Percentiles rank a stretch among this genome's conserved stretches.
Conservation (phyloP, 2,888 invertebrate species). For the Octodonta nipae region DNA sequence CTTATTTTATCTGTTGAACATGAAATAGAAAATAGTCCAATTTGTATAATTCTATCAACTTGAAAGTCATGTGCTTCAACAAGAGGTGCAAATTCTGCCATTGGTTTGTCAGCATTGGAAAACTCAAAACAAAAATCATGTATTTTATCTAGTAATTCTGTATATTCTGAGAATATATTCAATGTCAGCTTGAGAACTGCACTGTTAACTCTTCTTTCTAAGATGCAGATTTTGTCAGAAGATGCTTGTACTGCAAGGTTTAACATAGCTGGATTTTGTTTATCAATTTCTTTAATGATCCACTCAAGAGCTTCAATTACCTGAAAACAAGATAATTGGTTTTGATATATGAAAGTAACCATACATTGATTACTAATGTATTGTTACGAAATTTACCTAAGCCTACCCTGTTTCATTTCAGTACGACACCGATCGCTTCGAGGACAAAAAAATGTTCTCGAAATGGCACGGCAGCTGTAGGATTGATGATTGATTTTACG, state of each 20-base stretch:
- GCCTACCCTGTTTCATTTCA: too few species aligned
- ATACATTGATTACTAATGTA: too few species aligned
- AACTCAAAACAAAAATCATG: constrained; percentile 20
- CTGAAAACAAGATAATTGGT: constrained; percentile 26
- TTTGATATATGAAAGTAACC: too few species aligned
- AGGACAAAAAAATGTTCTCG: too few species aligned
- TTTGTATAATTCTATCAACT: constrained; percentile 53
- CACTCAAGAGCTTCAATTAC: constrained; percentile 41
- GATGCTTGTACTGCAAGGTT: constrained; percentile 47
- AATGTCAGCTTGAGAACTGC: constrained; percentile 47
- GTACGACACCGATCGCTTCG: too few species aligned
- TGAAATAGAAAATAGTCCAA: constrained; percentile 57
- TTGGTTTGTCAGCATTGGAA: constrained; percentile 17
- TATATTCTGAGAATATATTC: constrained; percentile 32
- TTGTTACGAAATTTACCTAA: too few species aligned
- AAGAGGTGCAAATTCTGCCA: constrained; percentile 39
- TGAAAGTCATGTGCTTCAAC: constrained; percentile 53
- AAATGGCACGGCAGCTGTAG: too few species aligned
- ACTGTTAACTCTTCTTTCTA: constrained; percentile 54
- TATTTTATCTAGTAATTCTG: constrained; percentile 22
- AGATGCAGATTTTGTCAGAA: constrained; percentile 46
- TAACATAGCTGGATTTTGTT: constrained; percentile 39
- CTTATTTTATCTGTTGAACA: constrained; percentile 38
- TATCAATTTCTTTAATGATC: constrained; percentile 36
- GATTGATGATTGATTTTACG: too few species aligned